Percentiles rank a stretch among this genome's conserved stretches.
Evolutionary conservation across 1,140 invertebrate genomes (phyloP).

Genomic region (Meloidogyne exigua): DNA sequence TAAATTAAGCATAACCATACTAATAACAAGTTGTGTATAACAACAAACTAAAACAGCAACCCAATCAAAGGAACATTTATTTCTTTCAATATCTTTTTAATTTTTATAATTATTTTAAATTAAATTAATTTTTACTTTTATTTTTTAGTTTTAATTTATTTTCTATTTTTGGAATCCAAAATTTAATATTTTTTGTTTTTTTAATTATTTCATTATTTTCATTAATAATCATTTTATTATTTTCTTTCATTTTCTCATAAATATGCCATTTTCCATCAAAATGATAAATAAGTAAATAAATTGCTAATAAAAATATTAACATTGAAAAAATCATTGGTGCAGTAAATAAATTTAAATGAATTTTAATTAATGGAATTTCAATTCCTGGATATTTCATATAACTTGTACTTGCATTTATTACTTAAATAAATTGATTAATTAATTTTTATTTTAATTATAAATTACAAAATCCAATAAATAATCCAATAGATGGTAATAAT

Average conservation of each 20-base stretch:
- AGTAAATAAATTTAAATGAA: conserved; percentile 30
- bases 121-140: neutral
- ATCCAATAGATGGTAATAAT: conserved; percentile 52
- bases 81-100: neutral
- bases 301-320: conserved; percentile 15
- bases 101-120: neutral
- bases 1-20: conserved; percentile 44
- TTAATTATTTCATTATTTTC: conserved; percentile 6
- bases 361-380: conserved; percentile 13
- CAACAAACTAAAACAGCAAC: conserved; percentile 47
- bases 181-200: neutral
- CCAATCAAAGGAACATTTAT: conserved; percentile 35
- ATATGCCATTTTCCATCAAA: conserved; percentile 30
- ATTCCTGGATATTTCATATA: conserved; percentile 5
- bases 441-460: neutral
- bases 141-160: neutral
- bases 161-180: neutral
- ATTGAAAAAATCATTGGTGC: conserved; percentile 24
- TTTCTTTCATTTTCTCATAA: conserved; percentile 12
- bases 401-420: neutral
- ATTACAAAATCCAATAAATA: conserved; percentile 50
- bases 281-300: conserved; percentile 21
- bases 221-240: conserved; percentile 13
- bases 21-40: conserved; percentile 32
- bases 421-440: neutral